Evolutionary conservation across 2,113 vertebrate species (phyloP), one percentile per base, ranked within the genome.

Genomic region (Chrysemys picta): DNA sequence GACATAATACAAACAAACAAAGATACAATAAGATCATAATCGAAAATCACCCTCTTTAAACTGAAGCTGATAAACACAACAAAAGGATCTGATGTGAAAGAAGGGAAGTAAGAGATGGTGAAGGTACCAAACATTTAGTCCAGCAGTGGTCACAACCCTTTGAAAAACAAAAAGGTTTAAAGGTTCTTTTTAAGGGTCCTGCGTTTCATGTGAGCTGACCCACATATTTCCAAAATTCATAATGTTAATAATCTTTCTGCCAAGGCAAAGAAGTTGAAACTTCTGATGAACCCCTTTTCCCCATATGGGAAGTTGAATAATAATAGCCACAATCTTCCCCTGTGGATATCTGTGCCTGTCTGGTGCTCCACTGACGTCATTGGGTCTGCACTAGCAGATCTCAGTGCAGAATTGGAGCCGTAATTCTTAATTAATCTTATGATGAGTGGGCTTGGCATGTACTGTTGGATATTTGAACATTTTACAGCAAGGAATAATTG

Each of bases 381-480:
- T 2, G 31, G 21, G 5, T 54, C 53, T 25, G 2, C 19, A 0
- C 12, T 7, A 3, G 53, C 38, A 2, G 38, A 50, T 31, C 49
- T 50, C 14, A 19, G 45, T 1, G 11, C 47, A 5, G 19, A 8
- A 31, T n/a, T 24, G 80, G 80, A 17, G 21, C 57, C 1, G 0
- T 19, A 38, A 0, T 52, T 49, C 3, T 0, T 22, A 25, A 19
- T 42, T 69, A 25, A 21, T 4, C 38, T 69, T 6, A 1, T 22
- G 31, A n/a, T 16, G 29, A 24, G 19, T 50, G 79, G 35, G 9
- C 22, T 2, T 47, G 35, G 29, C 2, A 35, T 1, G 3, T 13
- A 3, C 10, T 2, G 53, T 27, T 83, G 27, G 45, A 4, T 69
- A 50, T 45, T 53, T 50, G 22, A 49, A 62, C 38, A 24, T 86